Evolutionary conservation across 2,113 vertebrate genomes (phyloP).

Genomic region (Erpornis zantholeuca): DNA sequence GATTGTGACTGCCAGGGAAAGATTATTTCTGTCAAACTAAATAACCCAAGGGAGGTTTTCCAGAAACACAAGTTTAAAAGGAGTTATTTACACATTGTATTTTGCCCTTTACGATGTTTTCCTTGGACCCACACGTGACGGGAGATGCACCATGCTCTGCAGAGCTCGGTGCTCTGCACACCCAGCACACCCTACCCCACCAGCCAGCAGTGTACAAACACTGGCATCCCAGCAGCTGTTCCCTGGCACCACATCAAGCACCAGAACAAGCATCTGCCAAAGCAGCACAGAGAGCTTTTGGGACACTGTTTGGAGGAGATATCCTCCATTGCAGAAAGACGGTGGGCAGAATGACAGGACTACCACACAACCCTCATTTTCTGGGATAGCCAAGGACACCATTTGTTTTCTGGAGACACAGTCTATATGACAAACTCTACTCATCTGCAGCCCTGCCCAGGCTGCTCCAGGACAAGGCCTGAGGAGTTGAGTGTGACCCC

Average conservation of each 20-base stretch:
- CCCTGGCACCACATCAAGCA: neutral
- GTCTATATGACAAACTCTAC: neutral
- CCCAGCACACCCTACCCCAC: neutral
- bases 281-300: neutral
- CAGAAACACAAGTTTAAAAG: neutral
- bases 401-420: neutral
- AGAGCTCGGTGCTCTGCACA: neutral
- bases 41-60: neutral
- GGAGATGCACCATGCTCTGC: neutral
- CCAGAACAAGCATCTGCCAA: neutral
- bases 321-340: neutral
- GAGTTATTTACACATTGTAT: neutral
- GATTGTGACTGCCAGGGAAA: neutral
- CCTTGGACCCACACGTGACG: fast-evolving
- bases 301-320: neutral
- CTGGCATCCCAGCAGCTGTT: neutral
- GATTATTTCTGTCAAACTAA: neutral
- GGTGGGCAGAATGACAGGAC: neutral
- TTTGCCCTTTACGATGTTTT: neutral
- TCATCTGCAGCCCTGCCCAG: neutral
- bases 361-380: fast-evolving
- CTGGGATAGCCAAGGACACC: neutral
- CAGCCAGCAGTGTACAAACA: neutral
- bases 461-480: neutral
- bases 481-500: neutral